phyloP scores from a whole-genome alignment of 2,888 invertebrate genomes.

The Cheilosia scutellata region DNA sequence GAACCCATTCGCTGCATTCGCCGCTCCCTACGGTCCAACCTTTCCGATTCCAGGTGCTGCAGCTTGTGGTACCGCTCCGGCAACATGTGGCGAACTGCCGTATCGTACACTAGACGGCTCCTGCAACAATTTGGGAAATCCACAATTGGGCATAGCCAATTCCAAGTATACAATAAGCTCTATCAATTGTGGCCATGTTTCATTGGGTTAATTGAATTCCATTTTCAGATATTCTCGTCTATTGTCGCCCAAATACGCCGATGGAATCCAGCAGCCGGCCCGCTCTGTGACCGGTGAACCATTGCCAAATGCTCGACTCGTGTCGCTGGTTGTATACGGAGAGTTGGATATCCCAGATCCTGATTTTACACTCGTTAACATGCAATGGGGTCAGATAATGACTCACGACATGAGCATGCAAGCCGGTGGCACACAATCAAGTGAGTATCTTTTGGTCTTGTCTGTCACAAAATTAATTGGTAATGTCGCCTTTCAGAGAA shows the following conservation, averaged over 20 bases:
- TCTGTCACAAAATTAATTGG: slow-evolving; percentile 13
- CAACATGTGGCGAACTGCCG: slow-evolving; percentile 80
- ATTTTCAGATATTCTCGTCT: slow-evolving; percentile 83
- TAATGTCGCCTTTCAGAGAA: slow-evolving; percentile 83
- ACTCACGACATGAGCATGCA: slow-evolving; percentile 86
- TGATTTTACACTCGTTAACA: slow-evolving; percentile 89
- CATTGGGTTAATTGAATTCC: slow-evolving; percentile 28
- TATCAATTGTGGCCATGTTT: background rate
- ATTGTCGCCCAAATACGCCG: slow-evolving; percentile 84
- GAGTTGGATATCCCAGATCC: slow-evolving; percentile 89
- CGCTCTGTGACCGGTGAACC: slow-evolving; percentile 87
- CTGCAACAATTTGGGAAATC: slow-evolving; percentile 95
- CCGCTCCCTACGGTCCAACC: slow-evolving; percentile 77
- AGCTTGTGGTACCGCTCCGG: slow-evolving; percentile 80
- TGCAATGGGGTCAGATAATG: slow-evolving; percentile 87
- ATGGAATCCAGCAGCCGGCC: slow-evolving; percentile 86
- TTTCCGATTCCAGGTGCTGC: slow-evolving; percentile 79
- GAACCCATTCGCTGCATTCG: slow-evolving; percentile 79
- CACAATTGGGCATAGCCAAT: slow-evolving; percentile 92
- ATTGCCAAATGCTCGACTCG: slow-evolving; percentile 89
- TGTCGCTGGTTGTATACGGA: slow-evolving; percentile 89
- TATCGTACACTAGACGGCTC: slow-evolving; percentile 95
- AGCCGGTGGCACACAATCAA: slow-evolving; percentile 87
- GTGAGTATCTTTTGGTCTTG: slow-evolving; percentile 85
- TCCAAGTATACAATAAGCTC: slow-evolving; percentile 84